Percentiles rank a stretch among this genome's conserved stretches.
Evolutionary conservation across 2,113 vertebrate species (phyloP).

Genomic region (Trichomycterus rosablanca): DNA sequence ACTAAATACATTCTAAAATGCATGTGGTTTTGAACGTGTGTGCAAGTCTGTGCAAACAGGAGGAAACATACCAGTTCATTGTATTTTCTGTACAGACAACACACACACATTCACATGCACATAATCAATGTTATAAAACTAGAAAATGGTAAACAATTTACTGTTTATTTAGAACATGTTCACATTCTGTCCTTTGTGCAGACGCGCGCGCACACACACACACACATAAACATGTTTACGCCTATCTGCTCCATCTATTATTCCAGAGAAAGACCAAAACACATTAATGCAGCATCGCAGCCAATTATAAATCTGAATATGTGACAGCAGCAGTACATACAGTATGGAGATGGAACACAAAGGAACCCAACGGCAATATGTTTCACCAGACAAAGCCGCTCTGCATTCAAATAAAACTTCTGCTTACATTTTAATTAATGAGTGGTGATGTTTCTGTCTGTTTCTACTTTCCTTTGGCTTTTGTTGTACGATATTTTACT

Average conservation of each 20-base stretch:
- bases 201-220: constrained; percentile 11
- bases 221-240: constrained; percentile 21
- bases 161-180: background rate
- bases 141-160: background rate
- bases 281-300: constrained; percentile 42
- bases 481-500: constrained; percentile 5
- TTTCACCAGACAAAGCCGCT: constrained; percentile 50
- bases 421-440: constrained; percentile 58
- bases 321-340: constrained; percentile 55
- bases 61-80: background rate
- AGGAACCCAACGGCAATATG: constrained; percentile 55
- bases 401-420: constrained; percentile 14
- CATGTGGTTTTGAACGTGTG: background rate
- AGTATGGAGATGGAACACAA: constrained; percentile 61
- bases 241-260: constrained; percentile 31
- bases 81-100: background rate
- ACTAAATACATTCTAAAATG: constrained; percentile 3
- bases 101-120: background rate
- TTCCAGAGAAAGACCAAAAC: constrained; percentile 34
- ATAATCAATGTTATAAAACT: background rate
- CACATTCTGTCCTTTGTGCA: background rate
- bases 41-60: background rate
- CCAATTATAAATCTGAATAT: constrained; percentile 65
- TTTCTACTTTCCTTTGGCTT: constrained; percentile 15
- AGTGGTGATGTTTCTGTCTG: constrained; percentile 40